Evolutionary conservation across 1,140 invertebrate genomes (phyloP).

Genomic region (Drosophila virilis): DNA sequence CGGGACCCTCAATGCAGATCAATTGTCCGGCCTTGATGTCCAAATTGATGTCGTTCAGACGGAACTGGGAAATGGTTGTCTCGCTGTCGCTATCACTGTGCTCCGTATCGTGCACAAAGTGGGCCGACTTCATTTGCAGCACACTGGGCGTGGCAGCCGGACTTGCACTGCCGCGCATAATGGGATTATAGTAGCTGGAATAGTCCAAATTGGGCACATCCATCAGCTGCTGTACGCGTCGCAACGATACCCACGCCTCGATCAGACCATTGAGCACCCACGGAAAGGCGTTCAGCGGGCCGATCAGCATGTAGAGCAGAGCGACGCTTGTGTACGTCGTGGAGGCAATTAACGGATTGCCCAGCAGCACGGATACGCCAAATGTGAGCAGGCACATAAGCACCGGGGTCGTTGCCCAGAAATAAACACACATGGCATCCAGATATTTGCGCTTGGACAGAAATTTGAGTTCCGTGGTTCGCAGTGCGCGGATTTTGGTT

Average conservation of each 20-base stretch:
- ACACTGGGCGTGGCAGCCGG: constrained; percentile 40
- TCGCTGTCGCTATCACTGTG: constrained; percentile 11
- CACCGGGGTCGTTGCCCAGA: constrained; percentile 99
- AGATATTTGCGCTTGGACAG: constrained; percentile 96
- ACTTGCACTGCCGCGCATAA: constrained; percentile 53
- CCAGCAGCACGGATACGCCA: constrained; percentile 92
- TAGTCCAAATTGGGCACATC: constrained; percentile 80
- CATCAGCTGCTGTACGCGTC: constrained; percentile 90
- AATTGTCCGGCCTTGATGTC: constrained; percentile 85
- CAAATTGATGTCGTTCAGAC: constrained; percentile 69
- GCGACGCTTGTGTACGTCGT: constrained; percentile 97
- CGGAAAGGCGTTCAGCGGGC: constrained; percentile 98
- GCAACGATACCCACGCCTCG: constrained; percentile 96
- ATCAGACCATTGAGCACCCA: constrained; percentile 99
- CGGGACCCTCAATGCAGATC: constrained; percentile 89
- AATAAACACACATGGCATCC: constrained; percentile 99
- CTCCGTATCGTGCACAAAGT: constrained; percentile 59
- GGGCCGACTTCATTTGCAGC: constrained; percentile 70
- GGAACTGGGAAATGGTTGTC: constrained; percentile 39
- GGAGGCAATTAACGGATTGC: constrained; percentile 93
- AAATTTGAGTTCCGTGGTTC: constrained; percentile 90
- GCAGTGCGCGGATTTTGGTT: constrained; percentile 87
- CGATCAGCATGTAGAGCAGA: constrained; percentile 97
- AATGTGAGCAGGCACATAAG: constrained; percentile 97
- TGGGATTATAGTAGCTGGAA: constrained; percentile 79